Evolutionary conservation across 1,140 invertebrate species (phyloP).

Genomic region (Laodelphax striatellus): DNA sequence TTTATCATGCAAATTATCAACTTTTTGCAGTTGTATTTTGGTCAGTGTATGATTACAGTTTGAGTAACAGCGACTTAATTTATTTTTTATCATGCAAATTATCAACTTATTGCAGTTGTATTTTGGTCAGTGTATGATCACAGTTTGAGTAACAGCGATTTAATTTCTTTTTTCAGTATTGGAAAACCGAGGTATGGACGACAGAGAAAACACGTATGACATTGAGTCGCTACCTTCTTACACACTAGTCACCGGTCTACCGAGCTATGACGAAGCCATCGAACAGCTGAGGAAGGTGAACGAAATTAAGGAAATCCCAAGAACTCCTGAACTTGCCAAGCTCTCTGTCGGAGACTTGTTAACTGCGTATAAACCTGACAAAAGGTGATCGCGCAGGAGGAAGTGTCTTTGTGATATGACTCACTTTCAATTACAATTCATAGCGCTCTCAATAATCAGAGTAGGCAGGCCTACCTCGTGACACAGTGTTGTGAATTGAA

Average conservation of each 20-base stretch:
- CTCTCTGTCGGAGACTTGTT: slow-evolving; percentile 6
- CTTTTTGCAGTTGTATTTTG: too few relatives aligned
- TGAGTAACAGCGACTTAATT: background rate
- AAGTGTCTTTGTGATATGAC: background rate
- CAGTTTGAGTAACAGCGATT: background rate
- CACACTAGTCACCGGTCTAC: slow-evolving; percentile 46
- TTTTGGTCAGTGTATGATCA: background rate
- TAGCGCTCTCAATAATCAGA: background rate
- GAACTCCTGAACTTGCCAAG: background rate
- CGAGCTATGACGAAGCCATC: slow-evolving; percentile 46
- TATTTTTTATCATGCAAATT: slow-evolving; percentile 18
- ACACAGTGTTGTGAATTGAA: background rate
- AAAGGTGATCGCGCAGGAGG: background rate
- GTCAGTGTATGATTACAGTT: background rate
- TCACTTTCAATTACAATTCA: background rate
- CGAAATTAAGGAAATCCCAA: slow-evolving; percentile 17
- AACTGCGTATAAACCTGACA: background rate
- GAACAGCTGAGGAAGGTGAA: slow-evolving; percentile 34
- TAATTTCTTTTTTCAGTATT: slow-evolving; percentile 24
- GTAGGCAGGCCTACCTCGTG: background rate
- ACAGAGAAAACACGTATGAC: slow-evolving; percentile 29
- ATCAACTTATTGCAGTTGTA: too few relatives aligned
- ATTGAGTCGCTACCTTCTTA: slow-evolving; percentile 44
- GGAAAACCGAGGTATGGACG: slow-evolving; percentile 17
- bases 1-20: too few relatives aligned